Evolutionary conservation across 2,888 invertebrate genomes (phyloP).

Genomic region (Heliothis peltigera): DNA sequence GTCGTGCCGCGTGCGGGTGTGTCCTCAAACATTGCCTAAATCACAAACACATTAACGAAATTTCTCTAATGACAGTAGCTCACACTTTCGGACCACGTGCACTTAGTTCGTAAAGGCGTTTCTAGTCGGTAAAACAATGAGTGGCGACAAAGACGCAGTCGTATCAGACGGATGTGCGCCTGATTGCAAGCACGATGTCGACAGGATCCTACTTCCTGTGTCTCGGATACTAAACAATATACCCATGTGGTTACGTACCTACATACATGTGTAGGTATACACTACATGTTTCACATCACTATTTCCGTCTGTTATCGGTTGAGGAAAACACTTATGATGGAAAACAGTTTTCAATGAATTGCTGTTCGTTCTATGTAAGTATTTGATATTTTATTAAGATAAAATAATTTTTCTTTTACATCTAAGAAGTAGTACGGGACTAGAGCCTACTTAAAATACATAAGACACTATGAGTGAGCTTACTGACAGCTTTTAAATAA

Average conservation of each 20-base stretch:
- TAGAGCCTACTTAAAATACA: too few species aligned
- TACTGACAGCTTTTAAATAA: too few species aligned
- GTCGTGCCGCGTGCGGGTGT: conserved; percentile 74
- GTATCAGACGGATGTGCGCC: conserved; percentile 76
- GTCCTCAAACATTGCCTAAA: conserved; percentile 75
- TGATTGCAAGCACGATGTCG: conserved; percentile 75
- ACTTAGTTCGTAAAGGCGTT: conserved; percentile 51
- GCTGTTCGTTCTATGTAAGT: neutral
- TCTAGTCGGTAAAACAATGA: conserved; percentile 52
- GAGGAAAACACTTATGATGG: conserved; percentile 22
- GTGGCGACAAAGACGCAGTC: conserved; percentile 46
- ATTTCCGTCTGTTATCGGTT: conserved; percentile 36
- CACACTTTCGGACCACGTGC: conserved; percentile 37
- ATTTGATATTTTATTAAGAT: neutral
- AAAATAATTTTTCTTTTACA: too few species aligned
- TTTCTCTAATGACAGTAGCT: conserved; percentile 50
- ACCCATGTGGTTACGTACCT: conserved; percentile 31
- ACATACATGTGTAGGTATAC: conserved; percentile 11
- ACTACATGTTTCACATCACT: conserved; percentile 33
- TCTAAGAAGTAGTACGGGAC: too few species aligned
- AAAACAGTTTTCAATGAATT: conserved; percentile 15
- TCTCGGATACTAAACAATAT: conserved; percentile 68
- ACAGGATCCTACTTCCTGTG: conserved; percentile 75
- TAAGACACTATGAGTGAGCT: too few species aligned
- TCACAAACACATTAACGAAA: conserved; percentile 70